Evolutionary conservation across 2,113 vertebrate species (phyloP).

Genomic region (Dascyllus trimaculatus): DNA sequence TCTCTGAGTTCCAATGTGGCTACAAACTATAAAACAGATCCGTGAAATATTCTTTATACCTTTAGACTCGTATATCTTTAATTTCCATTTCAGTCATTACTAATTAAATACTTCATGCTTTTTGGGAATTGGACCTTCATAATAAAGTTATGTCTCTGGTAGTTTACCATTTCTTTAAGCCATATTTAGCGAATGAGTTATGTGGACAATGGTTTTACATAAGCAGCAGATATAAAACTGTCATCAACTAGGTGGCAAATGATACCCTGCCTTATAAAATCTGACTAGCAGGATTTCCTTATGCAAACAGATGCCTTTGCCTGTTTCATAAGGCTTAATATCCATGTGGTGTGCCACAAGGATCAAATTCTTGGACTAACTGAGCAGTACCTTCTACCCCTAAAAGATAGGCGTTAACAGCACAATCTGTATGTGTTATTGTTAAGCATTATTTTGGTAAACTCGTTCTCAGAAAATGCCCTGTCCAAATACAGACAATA

Average conservation of each 20-base stretch:
- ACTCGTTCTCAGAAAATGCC: too few species aligned
- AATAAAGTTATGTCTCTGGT: too few species aligned
- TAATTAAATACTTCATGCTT: too few species aligned
- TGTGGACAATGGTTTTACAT: background rate
- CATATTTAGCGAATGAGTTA: background rate
- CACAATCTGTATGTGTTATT: too few species aligned
- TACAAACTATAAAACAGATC: conserved; percentile 5
- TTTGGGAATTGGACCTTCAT: too few species aligned
- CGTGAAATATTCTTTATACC: background rate
- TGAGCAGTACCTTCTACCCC: background rate
- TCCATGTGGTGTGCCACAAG: background rate
- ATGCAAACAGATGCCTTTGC: background rate
- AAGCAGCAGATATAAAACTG: too few species aligned
- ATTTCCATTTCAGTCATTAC: background rate
- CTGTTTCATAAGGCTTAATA: background rate
- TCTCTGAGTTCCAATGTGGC: too few species aligned
- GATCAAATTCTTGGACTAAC: background rate
- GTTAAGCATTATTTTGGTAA: too few species aligned
- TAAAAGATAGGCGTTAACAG: background rate
- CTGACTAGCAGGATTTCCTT: background rate
- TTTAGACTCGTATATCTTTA: background rate
- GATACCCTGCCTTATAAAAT: too few species aligned
- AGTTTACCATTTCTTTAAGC: conserved; percentile 1
- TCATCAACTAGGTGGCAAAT: too few species aligned
- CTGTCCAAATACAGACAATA: too few species aligned